phyloP scores from a whole-genome alignment of 2,888 invertebrate species.

The Anthophora plumipes region DNA sequence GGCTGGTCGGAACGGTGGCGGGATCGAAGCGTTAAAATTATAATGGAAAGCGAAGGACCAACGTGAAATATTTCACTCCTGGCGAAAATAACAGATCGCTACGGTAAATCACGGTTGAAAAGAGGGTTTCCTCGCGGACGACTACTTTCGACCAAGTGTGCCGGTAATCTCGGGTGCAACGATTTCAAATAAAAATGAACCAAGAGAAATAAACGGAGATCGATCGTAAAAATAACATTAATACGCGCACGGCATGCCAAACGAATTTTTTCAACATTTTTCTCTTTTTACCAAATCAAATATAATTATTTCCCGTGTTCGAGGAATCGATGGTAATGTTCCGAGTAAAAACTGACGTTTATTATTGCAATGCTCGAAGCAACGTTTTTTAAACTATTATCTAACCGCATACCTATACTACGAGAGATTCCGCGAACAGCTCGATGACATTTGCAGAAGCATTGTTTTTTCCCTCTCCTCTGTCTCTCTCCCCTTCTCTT shows the following conservation, averaged over 20 bases:
- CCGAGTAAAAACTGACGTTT: conserved; percentile 6
- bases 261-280: too few species aligned
- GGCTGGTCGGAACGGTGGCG: conserved; percentile 1
- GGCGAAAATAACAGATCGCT: conserved; percentile 31
- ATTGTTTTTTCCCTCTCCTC: background rate
- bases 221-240: background rate
- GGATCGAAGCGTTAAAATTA: conserved; percentile 13
- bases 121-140: background rate
- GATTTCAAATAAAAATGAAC: background rate
- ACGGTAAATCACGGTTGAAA: conserved; percentile 15
- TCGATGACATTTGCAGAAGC: background rate
- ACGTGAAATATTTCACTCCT: conserved; percentile 33
- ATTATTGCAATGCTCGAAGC: conserved; percentile 15
- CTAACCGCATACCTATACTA: conserved; percentile 9
- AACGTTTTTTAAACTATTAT: conserved; percentile 30
- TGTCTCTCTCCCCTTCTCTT: background rate
- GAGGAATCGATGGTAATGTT: background rate
- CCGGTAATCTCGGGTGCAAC: background rate
- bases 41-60: conserved; percentile 18
- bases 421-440: conserved; percentile 31
- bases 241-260: too few species aligned
- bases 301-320: background rate
- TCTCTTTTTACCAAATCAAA: too few species aligned
- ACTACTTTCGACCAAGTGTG: background rate
- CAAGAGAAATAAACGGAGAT: background rate